Conservation (phyloP, 2,888 invertebrate species). For the Caenorhabditis virilis region DNA sequence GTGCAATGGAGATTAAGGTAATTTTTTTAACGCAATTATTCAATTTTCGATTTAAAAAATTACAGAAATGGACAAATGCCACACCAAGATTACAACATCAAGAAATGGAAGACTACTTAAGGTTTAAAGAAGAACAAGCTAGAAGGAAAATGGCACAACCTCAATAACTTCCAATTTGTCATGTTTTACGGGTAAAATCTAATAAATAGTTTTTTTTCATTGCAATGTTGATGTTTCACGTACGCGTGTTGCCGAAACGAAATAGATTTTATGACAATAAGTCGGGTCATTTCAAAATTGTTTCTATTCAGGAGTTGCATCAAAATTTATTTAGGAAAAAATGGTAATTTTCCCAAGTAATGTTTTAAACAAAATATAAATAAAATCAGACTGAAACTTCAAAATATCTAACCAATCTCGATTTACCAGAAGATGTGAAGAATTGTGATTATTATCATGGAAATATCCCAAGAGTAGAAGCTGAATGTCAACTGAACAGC, state of each 20-base stretch:
- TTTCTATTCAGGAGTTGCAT: too few species aligned
- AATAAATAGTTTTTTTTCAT: too few species aligned
- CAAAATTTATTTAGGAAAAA: too few species aligned
- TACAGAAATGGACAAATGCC: constrained; percentile 28
- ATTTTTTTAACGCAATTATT: not conserved
- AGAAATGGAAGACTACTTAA: constrained; percentile 32
- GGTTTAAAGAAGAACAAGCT: constrained; percentile 22
- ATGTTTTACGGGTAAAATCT: too few species aligned
- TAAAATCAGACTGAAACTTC: constrained; percentile 5
- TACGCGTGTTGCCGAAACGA: too few species aligned
- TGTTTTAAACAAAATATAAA: constrained; percentile 6
- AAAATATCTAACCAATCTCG: not conserved
- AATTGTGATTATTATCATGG: constrained; percentile 55
- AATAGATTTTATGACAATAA: too few species aligned
- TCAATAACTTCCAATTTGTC: constrained; percentile 6
- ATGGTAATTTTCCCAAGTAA: too few species aligned
- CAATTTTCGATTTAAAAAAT: not conserved
- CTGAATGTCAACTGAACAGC: constrained; percentile 43
- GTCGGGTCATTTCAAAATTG: too few species aligned
- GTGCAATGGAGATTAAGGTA: constrained; percentile 29
- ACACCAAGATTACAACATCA: constrained; percentile 32
- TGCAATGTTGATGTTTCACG: too few species aligned
- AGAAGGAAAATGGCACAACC: constrained; percentile 7
- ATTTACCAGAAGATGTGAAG: constrained; percentile 8
- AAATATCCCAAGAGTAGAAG: constrained; percentile 52